Conservation (phyloP, 2,113 vertebrate species). For the Gymnogyps californianus region DNA sequence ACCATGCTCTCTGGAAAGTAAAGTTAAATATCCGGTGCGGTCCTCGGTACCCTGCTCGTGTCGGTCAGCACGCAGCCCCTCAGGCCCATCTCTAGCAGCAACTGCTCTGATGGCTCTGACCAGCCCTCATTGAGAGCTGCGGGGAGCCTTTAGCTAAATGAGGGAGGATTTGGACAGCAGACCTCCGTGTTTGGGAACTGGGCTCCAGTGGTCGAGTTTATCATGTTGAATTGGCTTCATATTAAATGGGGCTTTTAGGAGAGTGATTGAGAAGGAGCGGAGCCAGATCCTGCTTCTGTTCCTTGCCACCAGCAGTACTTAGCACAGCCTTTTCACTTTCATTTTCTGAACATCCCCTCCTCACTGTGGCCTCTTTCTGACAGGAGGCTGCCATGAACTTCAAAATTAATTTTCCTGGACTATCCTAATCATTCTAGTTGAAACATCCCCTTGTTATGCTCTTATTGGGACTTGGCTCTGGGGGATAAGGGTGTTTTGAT, state of each 20-base stretch:
- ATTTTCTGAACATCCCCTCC: neutral
- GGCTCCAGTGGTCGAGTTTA: neutral
- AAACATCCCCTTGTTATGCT: neutral
- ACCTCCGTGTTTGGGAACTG: neutral
- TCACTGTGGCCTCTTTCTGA: neutral
- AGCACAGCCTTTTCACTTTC: constrained; percentile 9
- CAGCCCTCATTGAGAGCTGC: neutral
- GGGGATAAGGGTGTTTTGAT: constrained; percentile 17
- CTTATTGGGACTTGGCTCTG: neutral
- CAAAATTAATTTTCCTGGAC: constrained; percentile 50
- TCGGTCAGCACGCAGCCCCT: fast-evolving
- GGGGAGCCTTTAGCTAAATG: neutral
- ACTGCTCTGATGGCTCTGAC: neutral
- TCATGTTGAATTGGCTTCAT: constrained; percentile 19
- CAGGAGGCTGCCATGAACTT: constrained; percentile 29
- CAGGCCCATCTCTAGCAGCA: neutral
- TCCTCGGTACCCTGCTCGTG: fast-evolving
- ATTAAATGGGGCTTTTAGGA: neutral
- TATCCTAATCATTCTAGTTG: constrained; percentile 14
- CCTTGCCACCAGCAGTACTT: neutral
- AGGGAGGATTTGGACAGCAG: constrained; percentile 2
- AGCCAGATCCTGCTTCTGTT: constrained; percentile 16
- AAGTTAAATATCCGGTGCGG: fast-evolving
- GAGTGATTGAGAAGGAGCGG: neutral
- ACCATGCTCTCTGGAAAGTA: neutral